Conservation (phyloP, 2,888 invertebrate species). For the Sicus ferrugineus region DNA sequence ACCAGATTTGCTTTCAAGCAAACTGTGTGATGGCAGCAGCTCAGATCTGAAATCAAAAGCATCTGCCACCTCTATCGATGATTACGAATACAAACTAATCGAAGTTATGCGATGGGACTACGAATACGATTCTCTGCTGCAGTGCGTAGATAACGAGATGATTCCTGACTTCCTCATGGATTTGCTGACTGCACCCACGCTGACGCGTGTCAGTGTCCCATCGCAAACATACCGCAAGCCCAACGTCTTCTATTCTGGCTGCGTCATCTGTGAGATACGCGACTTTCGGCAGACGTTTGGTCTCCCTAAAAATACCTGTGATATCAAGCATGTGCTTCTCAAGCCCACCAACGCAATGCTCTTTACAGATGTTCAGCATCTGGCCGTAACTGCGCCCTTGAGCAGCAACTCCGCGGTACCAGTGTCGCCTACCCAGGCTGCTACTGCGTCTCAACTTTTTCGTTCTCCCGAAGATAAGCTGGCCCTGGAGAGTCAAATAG, state of each 20-base stretch:
- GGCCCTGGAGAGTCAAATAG: conserved; percentile 78
- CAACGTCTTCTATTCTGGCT: conserved; percentile 89
- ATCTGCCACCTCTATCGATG: conserved; percentile 17
- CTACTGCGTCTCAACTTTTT: conserved; percentile 30
- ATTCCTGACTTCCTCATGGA: conserved; percentile 87
- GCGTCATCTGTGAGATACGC: conserved; percentile 89
- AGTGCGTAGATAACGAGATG: conserved; percentile 90
- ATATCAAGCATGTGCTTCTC: conserved; percentile 86
- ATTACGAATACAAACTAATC: conserved; percentile 71
- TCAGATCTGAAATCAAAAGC: conserved; percentile 19
- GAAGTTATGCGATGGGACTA: conserved; percentile 86
- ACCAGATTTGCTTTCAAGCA: conserved; percentile 38
- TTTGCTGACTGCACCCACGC: conserved; percentile 79
- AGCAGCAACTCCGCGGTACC: conserved; percentile 33
- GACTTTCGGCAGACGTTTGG: conserved; percentile 87
- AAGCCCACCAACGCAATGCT: conserved; percentile 86
- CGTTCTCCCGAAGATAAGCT: conserved; percentile 57
- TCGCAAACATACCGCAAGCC: conserved; percentile 65
- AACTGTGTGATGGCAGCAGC: conserved; percentile 12
- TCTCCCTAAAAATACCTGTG: conserved; percentile 75
- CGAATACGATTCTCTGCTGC: conserved; percentile 86
- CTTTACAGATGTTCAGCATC: conserved; percentile 65
- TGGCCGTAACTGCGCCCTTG: conserved; percentile 50
- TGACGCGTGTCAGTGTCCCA: conserved; percentile 52
- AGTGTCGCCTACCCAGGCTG: conserved; percentile 29